Evolutionary conservation across 2,113 vertebrate genomes (phyloP), one percentile per base, ranked within the genome.

Genomic region (Arvicanthis niloticus): DNA sequence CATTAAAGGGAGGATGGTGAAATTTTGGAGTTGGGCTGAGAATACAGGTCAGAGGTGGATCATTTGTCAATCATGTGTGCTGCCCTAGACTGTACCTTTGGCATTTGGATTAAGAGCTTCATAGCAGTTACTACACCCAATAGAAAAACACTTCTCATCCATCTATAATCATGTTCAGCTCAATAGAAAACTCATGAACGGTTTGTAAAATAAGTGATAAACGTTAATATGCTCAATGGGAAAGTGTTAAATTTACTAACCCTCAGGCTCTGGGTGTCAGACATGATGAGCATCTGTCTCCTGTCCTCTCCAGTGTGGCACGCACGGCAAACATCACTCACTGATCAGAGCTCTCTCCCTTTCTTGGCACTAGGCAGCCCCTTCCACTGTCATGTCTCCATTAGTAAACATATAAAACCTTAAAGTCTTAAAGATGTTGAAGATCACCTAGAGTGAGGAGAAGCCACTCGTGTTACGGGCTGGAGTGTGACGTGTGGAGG

Each of bases 121-220:
- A 77, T 2, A 89, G 60, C 22, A 86, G 68, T 51, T 48, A 68
- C 48, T 87, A 48, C 17, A 68, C 60, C 82, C 56, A 51, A 19
- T 21, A 88, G 65, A 56, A 9, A 82, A 67, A 82, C 0, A 48
- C 42, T 93, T 92, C 75, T 86, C 84, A 70, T 70, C 48, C 91
- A 37, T 48, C 29, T 84, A 19, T 26, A 62, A 91, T 94, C 58
- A 86, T 88, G 48, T 4, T 60, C 53, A 48, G 34, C 60, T 19
- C 76, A 90, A 15, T 0, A 48, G 29, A 75, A 88, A 95, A 56
- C 81, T 7, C 4, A 6, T 13, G 16, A 56, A 89, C 58, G 40
- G 67, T 65, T n/a, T 75, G 16, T 51, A 62, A 94, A 96, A 45
- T n/a, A 80, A 94, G 67, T 68, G 58, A 93, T n/a, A 80, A 91